phyloP scores from a whole-genome alignment of 2,113 vertebrate genomes.

The Mustela nigripes region DNA sequence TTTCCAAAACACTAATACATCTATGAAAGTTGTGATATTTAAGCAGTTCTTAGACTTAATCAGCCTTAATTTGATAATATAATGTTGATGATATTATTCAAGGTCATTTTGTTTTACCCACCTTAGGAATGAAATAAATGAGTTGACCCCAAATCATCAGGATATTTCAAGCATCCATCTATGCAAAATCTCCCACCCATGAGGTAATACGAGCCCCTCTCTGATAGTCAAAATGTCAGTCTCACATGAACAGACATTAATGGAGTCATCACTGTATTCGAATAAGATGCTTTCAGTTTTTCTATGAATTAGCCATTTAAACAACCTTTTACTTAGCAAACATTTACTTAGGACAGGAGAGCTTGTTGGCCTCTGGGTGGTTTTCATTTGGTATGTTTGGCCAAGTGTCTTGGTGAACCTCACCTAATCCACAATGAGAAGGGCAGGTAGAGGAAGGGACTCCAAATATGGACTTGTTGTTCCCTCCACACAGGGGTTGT shows the following conservation, averaged over 20 bases:
- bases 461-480: not conserved
- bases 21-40: no score
- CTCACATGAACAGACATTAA: not conserved
- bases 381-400: not conserved
- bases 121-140: not conserved
- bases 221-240: not conserved
- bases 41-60: not conserved
- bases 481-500: fast-evolving
- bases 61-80: not conserved
- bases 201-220: not conserved
- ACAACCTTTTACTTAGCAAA: not conserved
- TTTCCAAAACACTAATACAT: no score
- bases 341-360: not conserved
- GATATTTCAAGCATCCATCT: not conserved
- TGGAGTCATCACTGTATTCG: not conserved
- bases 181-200: not conserved
- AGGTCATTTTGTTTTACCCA: not conserved
- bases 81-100: not conserved
- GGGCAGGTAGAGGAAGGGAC: not conserved
- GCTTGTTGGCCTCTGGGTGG: no score
- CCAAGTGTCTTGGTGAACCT: not conserved
- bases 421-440: not conserved
- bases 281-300: not conserved
- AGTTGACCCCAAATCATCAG: no score
- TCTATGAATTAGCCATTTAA: not conserved